Evolutionary conservation across 35 echinoderm and acorn worm genomes (phyloP).

Genomic region (Amphiura filiformis): DNA sequence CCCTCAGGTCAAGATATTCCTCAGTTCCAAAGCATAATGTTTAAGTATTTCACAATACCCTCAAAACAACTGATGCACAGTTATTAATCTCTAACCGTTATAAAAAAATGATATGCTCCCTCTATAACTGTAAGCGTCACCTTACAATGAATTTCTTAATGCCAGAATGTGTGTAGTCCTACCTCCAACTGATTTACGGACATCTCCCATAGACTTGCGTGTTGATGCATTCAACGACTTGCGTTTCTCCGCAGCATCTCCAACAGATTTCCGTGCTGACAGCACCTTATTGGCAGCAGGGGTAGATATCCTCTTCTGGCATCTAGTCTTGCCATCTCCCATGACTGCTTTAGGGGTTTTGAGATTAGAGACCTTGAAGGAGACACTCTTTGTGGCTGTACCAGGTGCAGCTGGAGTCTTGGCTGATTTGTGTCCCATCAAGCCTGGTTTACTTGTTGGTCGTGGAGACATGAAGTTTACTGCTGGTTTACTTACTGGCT

Average conservation of each 20-base stretch:
- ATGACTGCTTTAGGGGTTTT: slow-evolving; percentile 62
- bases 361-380: slow-evolving; percentile 72
- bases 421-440: background rate
- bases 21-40: no score
- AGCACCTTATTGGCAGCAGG: slow-evolving; percentile 41
- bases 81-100: no score
- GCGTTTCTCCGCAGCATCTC: background rate
- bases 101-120: no score
- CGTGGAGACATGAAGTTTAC: slow-evolving; percentile 4
- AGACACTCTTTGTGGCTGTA: slow-evolving; percentile 37
- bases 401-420: background rate
- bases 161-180: no score
- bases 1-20: no score
- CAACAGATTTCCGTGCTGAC: slow-evolving; percentile 16
- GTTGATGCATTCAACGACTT: slow-evolving; percentile 45
- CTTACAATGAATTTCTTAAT: no score
- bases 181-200: slow-evolving; percentile 45
- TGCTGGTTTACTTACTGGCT: background rate
- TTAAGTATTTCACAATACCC: no score
- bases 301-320: slow-evolving; percentile 36
- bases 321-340: slow-evolving; percentile 12
- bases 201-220: slow-evolving; percentile 48
- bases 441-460: background rate
- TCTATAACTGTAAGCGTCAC: no score
- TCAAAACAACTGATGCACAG: no score